Base-by-base conservation (phyloP, 2,888 invertebrate species). In the Netelia melanura region DNA sequence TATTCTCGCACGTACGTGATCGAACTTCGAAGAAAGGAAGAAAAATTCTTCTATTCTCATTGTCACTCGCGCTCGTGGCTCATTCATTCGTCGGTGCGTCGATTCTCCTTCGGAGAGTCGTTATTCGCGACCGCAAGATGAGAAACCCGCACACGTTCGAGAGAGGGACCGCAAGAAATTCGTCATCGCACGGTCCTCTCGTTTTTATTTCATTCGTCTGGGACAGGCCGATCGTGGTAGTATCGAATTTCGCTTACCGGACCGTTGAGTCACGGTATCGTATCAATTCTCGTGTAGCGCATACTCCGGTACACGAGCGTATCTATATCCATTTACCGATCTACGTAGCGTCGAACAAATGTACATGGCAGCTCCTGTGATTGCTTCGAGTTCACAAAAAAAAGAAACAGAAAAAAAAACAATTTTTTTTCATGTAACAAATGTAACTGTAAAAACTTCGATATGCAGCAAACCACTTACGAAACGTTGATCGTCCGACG, bases 181-280 rank as follows among this genome's bases (percentile, higher is more conserved):
- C 71, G 62, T 68, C 44, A 70, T 80, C 48, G 38, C 38, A 6
- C 38, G 74, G 61, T 44, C 61, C 75, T 17, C 44, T 71, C 38
- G 48, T 68, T 78, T 67, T 58, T 61, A 78, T 79, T 79, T 71
- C 54, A 52, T 70, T 70, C 62, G 17, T 71, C 17, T 56, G 48
- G 48, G 38, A 6, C 38, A 38, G 38, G 6, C 68, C 48, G 52
- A 54, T 83, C 77, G 67, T 48, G 14, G 8, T 23, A 67, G 62
- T 78, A 74, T 84, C 77, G 80, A 81, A 58, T 84, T 84, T 77
- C 84, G 65, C 72, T 84, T 71, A 81, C 76, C 38, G 68, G 77
- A 72, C 58, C 77, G 81, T 74, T 68, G 68, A 56, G 74, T 54
- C 72, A 84, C 62, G 58, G 64, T 65, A 84, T 70, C 52, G 44